phyloP scores from a whole-genome alignment of 2,797 vertebrate genomes.

The Poecilia velifera region DNA sequence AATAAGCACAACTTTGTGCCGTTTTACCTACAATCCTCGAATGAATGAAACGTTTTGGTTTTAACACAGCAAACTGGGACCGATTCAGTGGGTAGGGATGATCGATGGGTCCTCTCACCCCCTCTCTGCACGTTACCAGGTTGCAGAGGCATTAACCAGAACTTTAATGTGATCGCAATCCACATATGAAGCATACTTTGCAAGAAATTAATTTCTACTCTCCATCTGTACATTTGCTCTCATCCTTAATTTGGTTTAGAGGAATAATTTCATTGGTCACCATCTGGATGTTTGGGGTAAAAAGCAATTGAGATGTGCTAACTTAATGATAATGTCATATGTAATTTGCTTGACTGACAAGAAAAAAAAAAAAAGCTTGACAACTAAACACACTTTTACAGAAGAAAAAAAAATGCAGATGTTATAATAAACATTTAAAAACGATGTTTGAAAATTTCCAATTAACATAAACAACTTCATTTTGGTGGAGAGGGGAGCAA shows the following conservation, averaged over 20 bases:
- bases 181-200: slow-evolving; percentile 85
- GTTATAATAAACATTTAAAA: slow-evolving; percentile 66
- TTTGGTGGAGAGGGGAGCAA: slow-evolving; percentile 1
- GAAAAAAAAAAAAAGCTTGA: slow-evolving; percentile 28
- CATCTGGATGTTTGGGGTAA: slow-evolving; percentile 64
- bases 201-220: slow-evolving; percentile 80
- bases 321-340: slow-evolving; percentile 62
- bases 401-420: slow-evolving; percentile 55
- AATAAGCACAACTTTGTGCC: neutral
- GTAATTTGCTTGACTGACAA: slow-evolving; percentile 42
- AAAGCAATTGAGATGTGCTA: slow-evolving; percentile 50
- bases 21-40: neutral
- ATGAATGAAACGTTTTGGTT: neutral
- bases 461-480: slow-evolving; percentile 64
- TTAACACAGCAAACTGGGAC: neutral
- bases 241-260: slow-evolving; percentile 75
- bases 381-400: slow-evolving; percentile 33
- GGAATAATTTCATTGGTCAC: slow-evolving; percentile 74
- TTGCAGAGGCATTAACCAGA: slow-evolving; percentile 70
- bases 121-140: slow-evolving; percentile 54
- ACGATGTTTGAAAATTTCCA: slow-evolving; percentile 39
- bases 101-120: slow-evolving; percentile 17
- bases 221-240: slow-evolving; percentile 82
- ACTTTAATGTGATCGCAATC: slow-evolving; percentile 78
- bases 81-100: neutral